These are phyloP conservation scores for Nomada ruficornis DNA, from an alignment of 2,888 invertebrate genomes.

Conservation along the genomic window DNA sequence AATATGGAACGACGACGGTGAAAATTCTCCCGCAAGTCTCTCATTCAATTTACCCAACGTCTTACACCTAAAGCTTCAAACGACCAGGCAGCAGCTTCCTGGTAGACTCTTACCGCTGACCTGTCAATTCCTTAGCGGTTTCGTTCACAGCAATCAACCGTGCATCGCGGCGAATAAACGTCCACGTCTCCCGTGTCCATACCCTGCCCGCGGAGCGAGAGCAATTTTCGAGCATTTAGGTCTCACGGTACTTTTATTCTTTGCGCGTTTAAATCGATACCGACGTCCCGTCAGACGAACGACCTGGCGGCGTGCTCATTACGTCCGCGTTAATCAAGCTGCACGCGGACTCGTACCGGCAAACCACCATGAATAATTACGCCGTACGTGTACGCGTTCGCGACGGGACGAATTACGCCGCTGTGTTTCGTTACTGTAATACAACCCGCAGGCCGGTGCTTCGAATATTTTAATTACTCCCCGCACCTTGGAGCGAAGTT, in stretches of 20 bases:
- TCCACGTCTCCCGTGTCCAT: neutral
- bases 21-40: no score
- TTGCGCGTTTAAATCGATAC: slow-evolving; percentile 69
- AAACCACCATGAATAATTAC: neutral
- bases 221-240: slow-evolving; percentile 31
- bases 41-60: no score
- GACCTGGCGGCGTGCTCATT: slow-evolving; percentile 70
- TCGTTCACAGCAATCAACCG: slow-evolving; percentile 18
- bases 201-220: neutral
- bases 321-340: slow-evolving; percentile 75
- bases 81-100: neutral
- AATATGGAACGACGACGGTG: no score
- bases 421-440: slow-evolving; percentile 27
- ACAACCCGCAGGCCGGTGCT: slow-evolving; percentile 30
- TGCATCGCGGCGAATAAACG: slow-evolving; percentile 8
- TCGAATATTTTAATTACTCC: slow-evolving; percentile 77
- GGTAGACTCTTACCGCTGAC: neutral
- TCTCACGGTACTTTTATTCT: slow-evolving; percentile 36
- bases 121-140: neutral
- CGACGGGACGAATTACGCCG: neutral
- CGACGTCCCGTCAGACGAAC: slow-evolving; percentile 60
- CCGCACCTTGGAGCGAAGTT: slow-evolving; percentile 55
- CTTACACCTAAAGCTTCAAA: no score
- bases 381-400: neutral
- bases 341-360: slow-evolving; percentile 31